Evolutionary conservation across 2,888 invertebrate species (phyloP).

Genomic region (Epicampocera succincta): DNA sequence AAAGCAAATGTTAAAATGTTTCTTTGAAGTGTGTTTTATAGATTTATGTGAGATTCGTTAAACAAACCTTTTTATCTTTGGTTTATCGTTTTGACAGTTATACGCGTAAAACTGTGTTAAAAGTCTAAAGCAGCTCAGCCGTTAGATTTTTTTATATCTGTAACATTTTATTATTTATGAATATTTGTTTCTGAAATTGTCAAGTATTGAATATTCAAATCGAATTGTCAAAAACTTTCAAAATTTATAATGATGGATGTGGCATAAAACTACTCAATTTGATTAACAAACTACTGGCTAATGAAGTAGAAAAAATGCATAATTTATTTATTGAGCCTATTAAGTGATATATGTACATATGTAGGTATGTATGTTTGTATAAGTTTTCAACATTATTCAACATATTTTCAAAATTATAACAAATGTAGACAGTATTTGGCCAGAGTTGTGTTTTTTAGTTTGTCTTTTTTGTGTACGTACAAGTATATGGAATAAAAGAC

Average conservation of each 20-base stretch:
- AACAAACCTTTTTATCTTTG: too few species aligned
- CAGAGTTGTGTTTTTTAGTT: background rate
- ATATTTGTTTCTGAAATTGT: background rate
- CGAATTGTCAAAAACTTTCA: slow-evolving; percentile 54
- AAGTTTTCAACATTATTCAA: slow-evolving; percentile 27
- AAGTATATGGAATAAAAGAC: slow-evolving; percentile 4
- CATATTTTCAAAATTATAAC: slow-evolving; percentile 22
- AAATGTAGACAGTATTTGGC: slow-evolving; percentile 22
- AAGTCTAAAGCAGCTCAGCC: too few species aligned
- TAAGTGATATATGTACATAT: slow-evolving; percentile 8
- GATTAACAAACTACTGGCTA: slow-evolving; percentile 16
- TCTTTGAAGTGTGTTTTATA: too few species aligned
- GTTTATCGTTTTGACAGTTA: too few species aligned
- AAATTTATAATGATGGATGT: slow-evolving; percentile 26
- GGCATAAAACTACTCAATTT: background rate
- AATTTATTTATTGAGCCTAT: slow-evolving; percentile 16
- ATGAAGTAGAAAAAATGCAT: slow-evolving; percentile 17
- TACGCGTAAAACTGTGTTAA: too few species aligned
- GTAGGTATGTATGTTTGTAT: too few species aligned
- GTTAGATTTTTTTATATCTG: background rate
- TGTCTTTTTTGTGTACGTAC: background rate
- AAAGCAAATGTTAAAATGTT: too few species aligned
- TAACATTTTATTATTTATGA: slow-evolving; percentile 25
- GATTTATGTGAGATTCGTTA: too few species aligned
- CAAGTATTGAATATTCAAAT: background rate